Evolutionary conservation across 2,888 invertebrate species (phyloP).

Genomic region (Sussaba pulchella): DNA sequence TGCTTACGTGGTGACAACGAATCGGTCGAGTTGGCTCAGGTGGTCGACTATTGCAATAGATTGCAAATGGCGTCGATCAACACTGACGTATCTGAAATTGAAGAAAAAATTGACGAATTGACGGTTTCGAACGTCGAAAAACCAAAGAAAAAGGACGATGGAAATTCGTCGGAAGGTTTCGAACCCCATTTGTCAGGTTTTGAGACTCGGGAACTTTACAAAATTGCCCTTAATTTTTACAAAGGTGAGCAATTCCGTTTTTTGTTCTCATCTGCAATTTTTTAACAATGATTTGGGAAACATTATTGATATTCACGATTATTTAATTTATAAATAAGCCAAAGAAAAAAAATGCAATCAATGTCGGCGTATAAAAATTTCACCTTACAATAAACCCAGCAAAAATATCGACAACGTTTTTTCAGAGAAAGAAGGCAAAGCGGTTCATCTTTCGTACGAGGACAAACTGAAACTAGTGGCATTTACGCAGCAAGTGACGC

Average conservation of each 20-base stretch:
- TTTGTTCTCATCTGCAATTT: too few relatives aligned
- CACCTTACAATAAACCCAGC: too few relatives aligned
- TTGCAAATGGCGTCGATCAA: slow-evolving; percentile 81
- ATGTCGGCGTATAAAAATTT: too few relatives aligned
- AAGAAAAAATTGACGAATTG: slow-evolving; percentile 76
- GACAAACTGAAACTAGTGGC: slow-evolving; percentile 96
- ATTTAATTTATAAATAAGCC: background rate
- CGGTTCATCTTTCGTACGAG: slow-evolving; percentile 96
- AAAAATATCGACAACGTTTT: slow-evolving; percentile 7
- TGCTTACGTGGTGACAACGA: slow-evolving; percentile 10
- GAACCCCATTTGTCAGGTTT: slow-evolving; percentile 83
- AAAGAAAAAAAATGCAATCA: too few relatives aligned
- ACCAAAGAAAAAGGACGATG: slow-evolving; percentile 70
- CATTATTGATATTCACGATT: too few relatives aligned
- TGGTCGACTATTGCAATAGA: slow-evolving; percentile 59
- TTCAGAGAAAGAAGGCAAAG: slow-evolving; percentile 99
- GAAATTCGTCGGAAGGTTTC: slow-evolving; percentile 74
- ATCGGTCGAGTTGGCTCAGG: slow-evolving; percentile 11
- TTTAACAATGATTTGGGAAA: too few relatives aligned
- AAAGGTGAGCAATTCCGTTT: slow-evolving; percentile 90
- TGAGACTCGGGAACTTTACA: slow-evolving; percentile 91
- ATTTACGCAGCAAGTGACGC: slow-evolving; percentile 95
- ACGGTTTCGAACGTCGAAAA: slow-evolving; percentile 66
- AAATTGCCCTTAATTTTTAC: slow-evolving; percentile 95
- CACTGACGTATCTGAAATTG: slow-evolving; percentile 74